Evolutionary conservation across 2,888 invertebrate genomes (phyloP).

Genomic region (Criorhina ranunculi): DNA sequence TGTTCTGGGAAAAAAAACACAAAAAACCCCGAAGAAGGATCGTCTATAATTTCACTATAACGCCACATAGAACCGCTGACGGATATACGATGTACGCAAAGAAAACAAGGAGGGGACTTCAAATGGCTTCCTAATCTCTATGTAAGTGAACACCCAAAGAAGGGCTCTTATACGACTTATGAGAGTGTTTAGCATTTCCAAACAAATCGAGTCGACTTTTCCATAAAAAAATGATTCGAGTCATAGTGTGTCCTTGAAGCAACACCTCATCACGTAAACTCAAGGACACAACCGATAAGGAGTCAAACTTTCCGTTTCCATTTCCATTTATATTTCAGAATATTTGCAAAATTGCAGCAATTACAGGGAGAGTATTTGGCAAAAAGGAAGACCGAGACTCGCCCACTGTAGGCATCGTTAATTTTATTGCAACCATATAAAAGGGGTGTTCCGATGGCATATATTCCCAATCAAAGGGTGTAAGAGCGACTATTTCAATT

Average conservation of each 20-base stretch:
- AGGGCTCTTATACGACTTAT: slow-evolving; percentile 22
- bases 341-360: slow-evolving; percentile 51
- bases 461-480: slow-evolving; percentile 70
- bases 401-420: slow-evolving; percentile 36
- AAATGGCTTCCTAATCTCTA: slow-evolving; percentile 70
- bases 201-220: slow-evolving; percentile 8
- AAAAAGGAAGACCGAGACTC: slow-evolving; percentile 46
- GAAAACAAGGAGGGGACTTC: slow-evolving; percentile 69
- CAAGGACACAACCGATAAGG: slow-evolving; percentile 66
- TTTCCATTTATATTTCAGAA: slow-evolving; percentile 46
- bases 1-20: slow-evolving; percentile 68
- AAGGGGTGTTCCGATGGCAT: slow-evolving; percentile 69
- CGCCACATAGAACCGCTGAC: slow-evolving; percentile 71
- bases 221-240: background rate
- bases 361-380: slow-evolving; percentile 45
- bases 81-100: slow-evolving; percentile 66
- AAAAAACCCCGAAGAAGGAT: slow-evolving; percentile 26
- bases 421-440: slow-evolving; percentile 73
- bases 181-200: background rate
- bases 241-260: slow-evolving; percentile 59
- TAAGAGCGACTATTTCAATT: slow-evolving; percentile 63
- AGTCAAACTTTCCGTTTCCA: slow-evolving; percentile 45
- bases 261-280: slow-evolving; percentile 52
- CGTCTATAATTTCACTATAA: slow-evolving; percentile 61
- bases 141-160: slow-evolving; percentile 49